phyloP scores from a whole-genome alignment of 2,797 vertebrate species.

The Vireo griseus region DNA sequence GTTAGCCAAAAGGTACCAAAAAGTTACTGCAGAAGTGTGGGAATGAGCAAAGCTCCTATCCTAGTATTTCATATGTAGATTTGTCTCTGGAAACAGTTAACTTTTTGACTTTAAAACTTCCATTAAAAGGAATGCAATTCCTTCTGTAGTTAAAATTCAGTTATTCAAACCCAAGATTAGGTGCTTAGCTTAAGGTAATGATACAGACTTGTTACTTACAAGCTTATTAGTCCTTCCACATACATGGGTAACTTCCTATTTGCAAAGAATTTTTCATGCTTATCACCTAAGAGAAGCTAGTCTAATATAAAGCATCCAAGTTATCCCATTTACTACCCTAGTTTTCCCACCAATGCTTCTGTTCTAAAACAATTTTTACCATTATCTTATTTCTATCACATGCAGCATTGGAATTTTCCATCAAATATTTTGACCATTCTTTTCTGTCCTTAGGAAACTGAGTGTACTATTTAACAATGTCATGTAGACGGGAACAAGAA shows the following conservation, averaged over 20 bases:
- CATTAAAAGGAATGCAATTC: not conserved
- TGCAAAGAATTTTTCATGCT: not conserved
- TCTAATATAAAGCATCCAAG: not conserved
- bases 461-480: not conserved
- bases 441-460: not conserved
- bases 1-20: not conserved
- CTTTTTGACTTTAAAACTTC: not conserved
- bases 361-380: not conserved
- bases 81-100: not conserved
- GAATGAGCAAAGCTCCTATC: not conserved
- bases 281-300: not conserved
- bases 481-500: not conserved
- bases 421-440: not conserved
- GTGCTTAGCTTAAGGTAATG: not conserved
- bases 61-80: not conserved
- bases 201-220: not conserved
- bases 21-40: not conserved
- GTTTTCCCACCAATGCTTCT: not conserved
- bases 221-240: not conserved
- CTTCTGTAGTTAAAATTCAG: not conserved
- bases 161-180: not conserved
- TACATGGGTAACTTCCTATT: not conserved
- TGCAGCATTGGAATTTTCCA: not conserved
- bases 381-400: not conserved
- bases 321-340: not conserved